These are phyloP conservation scores for Eleginops maclovinus DNA, from an alignment of 2,113 vertebrate genomes.

Conservation along the genomic window DNA sequence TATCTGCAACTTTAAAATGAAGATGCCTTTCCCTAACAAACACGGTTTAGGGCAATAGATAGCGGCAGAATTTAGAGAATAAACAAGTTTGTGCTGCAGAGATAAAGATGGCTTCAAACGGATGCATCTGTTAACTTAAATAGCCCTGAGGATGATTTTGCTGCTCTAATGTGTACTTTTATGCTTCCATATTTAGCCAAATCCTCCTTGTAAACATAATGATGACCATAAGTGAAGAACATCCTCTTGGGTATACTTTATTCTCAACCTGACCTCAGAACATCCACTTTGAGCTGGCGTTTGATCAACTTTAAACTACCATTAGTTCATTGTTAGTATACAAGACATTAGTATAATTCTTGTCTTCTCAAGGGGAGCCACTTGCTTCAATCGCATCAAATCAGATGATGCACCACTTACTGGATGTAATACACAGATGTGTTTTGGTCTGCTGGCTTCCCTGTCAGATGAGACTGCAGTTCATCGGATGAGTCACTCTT, in stretches of 20 bases:
- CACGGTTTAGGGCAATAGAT: slow-evolving; percentile 40
- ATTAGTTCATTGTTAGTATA: slow-evolving; percentile 53
- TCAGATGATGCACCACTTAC: slow-evolving; percentile 60
- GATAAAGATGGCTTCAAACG: slow-evolving; percentile 38
- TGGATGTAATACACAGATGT: slow-evolving; percentile 57
- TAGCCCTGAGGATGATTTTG: slow-evolving; percentile 22
- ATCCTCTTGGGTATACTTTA: slow-evolving; percentile 34
- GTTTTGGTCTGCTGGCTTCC: slow-evolving; percentile 44
- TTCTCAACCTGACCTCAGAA: slow-evolving; percentile 50
- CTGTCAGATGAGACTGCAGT: slow-evolving; percentile 27
- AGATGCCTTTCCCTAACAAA: slow-evolving; percentile 50
- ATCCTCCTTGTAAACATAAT: slow-evolving; percentile 19
- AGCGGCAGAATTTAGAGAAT: neutral
- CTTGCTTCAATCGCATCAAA: slow-evolving; percentile 62
- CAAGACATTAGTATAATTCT: slow-evolving; percentile 51
- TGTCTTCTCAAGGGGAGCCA: slow-evolving; percentile 45
- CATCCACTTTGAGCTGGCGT: slow-evolving; percentile 49
- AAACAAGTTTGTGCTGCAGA: slow-evolving; percentile 2
- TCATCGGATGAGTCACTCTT: slow-evolving; percentile 58
- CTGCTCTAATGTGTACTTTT: slow-evolving; percentile 21
- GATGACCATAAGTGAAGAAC: slow-evolving; percentile 40
- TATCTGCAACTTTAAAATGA: slow-evolving; percentile 62
- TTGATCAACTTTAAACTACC: slow-evolving; percentile 47
- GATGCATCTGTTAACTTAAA: slow-evolving; percentile 30
- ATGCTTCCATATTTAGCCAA: slow-evolving; percentile 1